Evolutionary conservation across 1,140 invertebrate species (phyloP).

Genomic region (Macrocentrus cingulum): DNA sequence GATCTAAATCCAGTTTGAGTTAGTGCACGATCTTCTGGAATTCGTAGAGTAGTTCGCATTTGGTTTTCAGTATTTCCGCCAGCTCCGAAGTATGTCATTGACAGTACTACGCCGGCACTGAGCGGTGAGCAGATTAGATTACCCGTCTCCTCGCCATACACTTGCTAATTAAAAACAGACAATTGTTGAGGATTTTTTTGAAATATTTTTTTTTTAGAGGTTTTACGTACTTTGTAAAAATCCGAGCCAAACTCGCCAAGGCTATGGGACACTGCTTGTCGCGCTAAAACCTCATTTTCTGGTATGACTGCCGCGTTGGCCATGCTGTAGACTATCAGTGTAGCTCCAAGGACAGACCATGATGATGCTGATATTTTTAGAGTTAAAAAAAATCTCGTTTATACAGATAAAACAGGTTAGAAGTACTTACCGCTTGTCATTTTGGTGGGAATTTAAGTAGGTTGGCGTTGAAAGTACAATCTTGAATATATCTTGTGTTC

Average conservation of each 20-base stretch:
- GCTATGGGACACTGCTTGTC: background rate
- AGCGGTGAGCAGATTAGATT: slow-evolving; percentile 4
- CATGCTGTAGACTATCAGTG: background rate
- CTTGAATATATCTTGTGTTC: too few species aligned
- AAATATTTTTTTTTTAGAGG: background rate
- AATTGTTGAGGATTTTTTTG: background rate
- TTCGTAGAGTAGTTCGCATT: background rate
- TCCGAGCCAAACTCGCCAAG: slow-evolving; percentile 1
- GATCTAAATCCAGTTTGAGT: slow-evolving; percentile 1
- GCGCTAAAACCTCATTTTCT: background rate
- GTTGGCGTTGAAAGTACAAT: too few species aligned
- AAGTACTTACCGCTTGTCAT: too few species aligned
- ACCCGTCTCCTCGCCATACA: too few species aligned
- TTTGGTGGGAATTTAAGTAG: too few species aligned
- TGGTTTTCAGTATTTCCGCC: slow-evolving; percentile 10
- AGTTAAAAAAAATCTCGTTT: too few species aligned
- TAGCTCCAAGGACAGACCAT: background rate
- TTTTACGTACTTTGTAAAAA: slow-evolving; percentile 2
- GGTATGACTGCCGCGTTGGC: background rate
- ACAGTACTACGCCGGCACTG: slow-evolving; percentile 9
- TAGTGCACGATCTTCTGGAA: background rate
- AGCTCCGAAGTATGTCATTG: slow-evolving; percentile 13
- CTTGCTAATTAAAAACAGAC: too few species aligned
- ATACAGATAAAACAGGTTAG: too few species aligned
- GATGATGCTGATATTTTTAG: background rate